Base-by-base conservation (phyloP, 2,113 vertebrate species). In the Globicephala melas region DNA sequence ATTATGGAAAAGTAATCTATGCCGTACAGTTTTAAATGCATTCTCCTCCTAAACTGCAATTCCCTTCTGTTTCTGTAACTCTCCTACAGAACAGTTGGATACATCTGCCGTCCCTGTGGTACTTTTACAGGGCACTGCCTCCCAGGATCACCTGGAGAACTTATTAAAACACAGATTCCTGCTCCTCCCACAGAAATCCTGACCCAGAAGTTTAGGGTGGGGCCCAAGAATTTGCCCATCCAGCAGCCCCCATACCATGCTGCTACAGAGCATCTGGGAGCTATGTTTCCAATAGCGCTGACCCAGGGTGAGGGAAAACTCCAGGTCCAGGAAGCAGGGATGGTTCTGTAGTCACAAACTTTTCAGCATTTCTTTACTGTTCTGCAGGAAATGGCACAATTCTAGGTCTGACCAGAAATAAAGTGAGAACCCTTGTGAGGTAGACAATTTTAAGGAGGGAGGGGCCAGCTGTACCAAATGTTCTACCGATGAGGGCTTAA, bases 281-380 rank as follows among this genome's bases (percentile, higher is more conserved):
- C 26, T 21, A 7, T 0, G 3, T 2, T 89, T 50, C 62, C 21
- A 8, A 33, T 0, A 31, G 36, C 41, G 8, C 4, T 15, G 33
- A 67, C 3, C 20, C 15, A 25, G 62, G 44, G 44, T 1, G 23
- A 85, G 36, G 21, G 26, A 62, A 70, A 41, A 44, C 3, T 44
- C 31, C 7, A 25, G 63, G 53, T 26, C 50, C 60, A 47, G 65
- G 20, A 25, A 47, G 31, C 15, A 26, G 60, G 23, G 67, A 47
- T 53, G 5, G 13, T 25, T 1, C 50, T 44, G 18, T 0, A 2
- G n/a, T n/a, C 36, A n/a, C 44, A 79, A 13, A 67, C 5, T 38
- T 28, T 8, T 23, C 65, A 50, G 23, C 18, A 8, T 38, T 33
- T 71, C 85, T n/a, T 73, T 79, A 55, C n/a, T 17, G 8, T 20